Base-by-base conservation (phyloP, 2,113 vertebrate species). In the Eulemur rufifrons region DNA sequence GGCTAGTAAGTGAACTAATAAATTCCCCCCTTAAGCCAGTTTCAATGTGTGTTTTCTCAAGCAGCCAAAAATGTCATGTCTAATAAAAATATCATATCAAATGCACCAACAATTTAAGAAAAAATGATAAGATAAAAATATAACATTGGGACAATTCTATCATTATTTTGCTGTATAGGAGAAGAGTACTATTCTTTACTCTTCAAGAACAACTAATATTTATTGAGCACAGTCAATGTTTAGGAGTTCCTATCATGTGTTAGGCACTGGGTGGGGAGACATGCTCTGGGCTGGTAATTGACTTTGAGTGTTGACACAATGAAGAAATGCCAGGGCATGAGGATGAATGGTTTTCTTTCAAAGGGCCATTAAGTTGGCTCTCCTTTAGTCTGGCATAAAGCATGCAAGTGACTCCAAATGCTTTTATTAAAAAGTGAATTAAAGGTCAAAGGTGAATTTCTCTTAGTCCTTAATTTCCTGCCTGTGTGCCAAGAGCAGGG, bases 341-440 rank as follows among this genome's bases (percentile, higher is more conserved):
- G 93, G 92, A 97, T 56, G 89, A 71, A 81, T 87, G 80, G 76
- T 78, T 97, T 96, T 96, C 83, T 96, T 98, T 97, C 77, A 95
- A 96, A 98, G 91, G 77, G 97, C 91, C 97, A 97, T 98, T 98
- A 98, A 97, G 89, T 85, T 94, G 83, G 96, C 96, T 98, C 94
- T 97, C 97, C 98, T 94, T 94, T 95, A 93, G 92, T 98, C 98
- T 98, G 96, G 95, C 94, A 97, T 92, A 69, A 97, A 98, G 91
- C 73, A 80, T 71, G 61, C 13, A 76, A 95, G 92, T 95, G 95
- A 96, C 95, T 98, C 97, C 93, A 97, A 98, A 98, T 98, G 97
- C 97, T 98, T 99, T 98, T 98, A 98, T 98, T 98, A 98, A 98
- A 98, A 98, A 98, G 96, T 94, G 97, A 98, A 98, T 98, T 98